A percentile compares a stretch with the other conserved stretches of the same genome.
phyloP scores from a whole-genome alignment of 2,888 invertebrate genomes.

The Melinopterus prodromus region DNA sequence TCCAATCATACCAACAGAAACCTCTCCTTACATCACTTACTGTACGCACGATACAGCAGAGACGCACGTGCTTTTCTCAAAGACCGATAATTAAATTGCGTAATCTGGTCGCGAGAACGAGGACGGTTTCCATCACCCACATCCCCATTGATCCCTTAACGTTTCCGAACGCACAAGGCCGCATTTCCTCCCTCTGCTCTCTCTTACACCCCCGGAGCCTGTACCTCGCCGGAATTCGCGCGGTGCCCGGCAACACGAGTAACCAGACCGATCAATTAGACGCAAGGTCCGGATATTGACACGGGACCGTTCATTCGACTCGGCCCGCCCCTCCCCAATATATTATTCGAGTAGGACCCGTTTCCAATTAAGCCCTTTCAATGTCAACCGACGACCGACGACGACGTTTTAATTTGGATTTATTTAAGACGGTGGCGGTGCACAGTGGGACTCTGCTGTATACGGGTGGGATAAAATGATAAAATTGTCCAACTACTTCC shows the following conservation, averaged over 20 bases:
- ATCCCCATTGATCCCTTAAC: slow-evolving; percentile 18
- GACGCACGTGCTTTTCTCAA: slow-evolving; percentile 34
- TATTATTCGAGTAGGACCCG: slow-evolving; percentile 50
- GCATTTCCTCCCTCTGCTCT: slow-evolving; percentile 27
- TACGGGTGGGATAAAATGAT: not conserved
- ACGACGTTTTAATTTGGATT: slow-evolving; percentile 55
- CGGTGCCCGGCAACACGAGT: slow-evolving; percentile 44
- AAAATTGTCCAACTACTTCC: slow-evolving; percentile 5
- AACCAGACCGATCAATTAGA: slow-evolving; percentile 55
- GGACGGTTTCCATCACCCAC: slow-evolving; percentile 37
- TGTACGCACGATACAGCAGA: not conserved
- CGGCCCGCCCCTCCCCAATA: slow-evolving; percentile 49
- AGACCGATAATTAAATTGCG: slow-evolving; percentile 43
- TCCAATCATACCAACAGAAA: not conserved
- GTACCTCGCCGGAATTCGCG: slow-evolving; percentile 26
- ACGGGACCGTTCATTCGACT: slow-evolving; percentile 40
- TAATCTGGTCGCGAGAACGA: slow-evolving; percentile 35
- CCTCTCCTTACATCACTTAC: not conserved
- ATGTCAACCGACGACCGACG: slow-evolving; percentile 44
- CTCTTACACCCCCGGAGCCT: slow-evolving; percentile 30
- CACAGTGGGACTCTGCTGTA: too few species aligned
- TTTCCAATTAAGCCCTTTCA: slow-evolving; percentile 56
- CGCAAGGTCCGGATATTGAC: slow-evolving; percentile 55
- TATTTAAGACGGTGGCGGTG: slow-evolving; percentile 48
- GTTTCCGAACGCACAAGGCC: slow-evolving; percentile 23